These are phyloP conservation scores for Hemicrepidius hirtus DNA, from an alignment of 2,888 invertebrate species.

Conservation along the genomic window DNA sequence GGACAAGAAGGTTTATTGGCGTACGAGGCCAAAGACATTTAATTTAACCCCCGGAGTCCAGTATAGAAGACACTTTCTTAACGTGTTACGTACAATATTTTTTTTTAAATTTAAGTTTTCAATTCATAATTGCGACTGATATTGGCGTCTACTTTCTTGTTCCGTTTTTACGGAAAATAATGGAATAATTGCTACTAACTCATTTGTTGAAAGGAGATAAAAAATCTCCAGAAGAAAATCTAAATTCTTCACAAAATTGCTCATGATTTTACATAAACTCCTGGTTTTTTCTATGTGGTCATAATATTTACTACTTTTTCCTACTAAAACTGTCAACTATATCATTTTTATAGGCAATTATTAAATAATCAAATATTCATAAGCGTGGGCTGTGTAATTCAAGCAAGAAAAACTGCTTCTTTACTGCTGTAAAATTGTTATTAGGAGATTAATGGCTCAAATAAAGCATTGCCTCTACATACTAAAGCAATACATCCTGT, in stretches of 20 bases:
- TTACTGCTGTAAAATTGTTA: slow-evolving; percentile 5
- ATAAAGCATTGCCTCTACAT: slow-evolving; percentile 20
- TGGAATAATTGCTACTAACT: no score
- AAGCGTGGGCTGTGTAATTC: slow-evolving; percentile 3
- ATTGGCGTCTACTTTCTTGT: no score
- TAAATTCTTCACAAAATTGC: not conserved
- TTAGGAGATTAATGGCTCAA: slow-evolving; percentile 17
- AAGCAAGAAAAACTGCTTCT: not conserved
- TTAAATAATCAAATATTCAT: slow-evolving; percentile 27
- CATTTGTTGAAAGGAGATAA: no score
- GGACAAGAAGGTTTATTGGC: no score
- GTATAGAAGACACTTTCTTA: no score
- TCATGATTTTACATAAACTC: not conserved
- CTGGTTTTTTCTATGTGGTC: not conserved
- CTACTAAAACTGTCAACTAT: slow-evolving; percentile 1
- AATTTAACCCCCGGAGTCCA: no score
- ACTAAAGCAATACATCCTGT: slow-evolving; percentile 14
- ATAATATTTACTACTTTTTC: not conserved
- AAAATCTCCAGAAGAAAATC: no score
- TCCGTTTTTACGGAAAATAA: no score
- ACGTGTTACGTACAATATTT: no score
- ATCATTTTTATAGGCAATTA: slow-evolving; percentile 18
- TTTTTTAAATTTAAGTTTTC: no score
- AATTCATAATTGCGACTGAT: no score
- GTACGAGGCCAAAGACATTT: no score